Base-by-base conservation (phyloP, 2,888 invertebrate genomes). In the Ceramica pisi region DNA sequence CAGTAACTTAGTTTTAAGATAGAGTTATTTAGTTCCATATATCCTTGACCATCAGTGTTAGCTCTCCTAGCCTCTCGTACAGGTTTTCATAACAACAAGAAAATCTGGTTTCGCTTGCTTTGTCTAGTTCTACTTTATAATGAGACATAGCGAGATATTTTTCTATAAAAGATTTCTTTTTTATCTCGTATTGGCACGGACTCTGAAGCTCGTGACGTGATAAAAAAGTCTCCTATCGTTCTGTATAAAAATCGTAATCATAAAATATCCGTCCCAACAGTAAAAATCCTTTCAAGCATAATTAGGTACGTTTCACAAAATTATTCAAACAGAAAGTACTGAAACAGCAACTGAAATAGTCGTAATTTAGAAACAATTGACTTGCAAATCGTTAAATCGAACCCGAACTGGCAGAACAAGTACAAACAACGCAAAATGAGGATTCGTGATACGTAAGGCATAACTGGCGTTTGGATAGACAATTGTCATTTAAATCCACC, bases 401-500 rank as follows among this genome's bases (percentile, higher is more conserved):
- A 78, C 64, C 75, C 62, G 26, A 84, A 78, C 59, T 55, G 75
- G 60, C 66, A 21, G 61, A 60, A 65, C 66, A 66, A 55, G 74
- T 71, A 80, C 72, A 79, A 82, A 84, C 80, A 83, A 82, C 80
- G 74, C 71, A 80, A 83, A 88, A 88, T 85, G 83, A 77, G 84
- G 78, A 87, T 85, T 82, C 84, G 83, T 83, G 82, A 86, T 88
- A 85, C 85, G 81, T 79, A 83, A 83, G 82, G 79, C 81, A 84
- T 88, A 87, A 86, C 85, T 82, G 85, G 79, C 85, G 74, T 83
- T 87, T 81, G 82, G 81, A 87, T 82, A 84, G 85, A 85, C 89
- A 88, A 90, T 88, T 87, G 87, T 89, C 87, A 89, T 90, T 91
- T 90, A 90, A 90, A 90, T 87, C 84, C 84, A 86, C 85, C 86